Percentiles rank a stretch among this genome's conserved stretches.
These are phyloP conservation scores for Erpornis zantholeuca DNA, from an alignment of 2,113 vertebrate species.

Conservation along the genomic window DNA sequence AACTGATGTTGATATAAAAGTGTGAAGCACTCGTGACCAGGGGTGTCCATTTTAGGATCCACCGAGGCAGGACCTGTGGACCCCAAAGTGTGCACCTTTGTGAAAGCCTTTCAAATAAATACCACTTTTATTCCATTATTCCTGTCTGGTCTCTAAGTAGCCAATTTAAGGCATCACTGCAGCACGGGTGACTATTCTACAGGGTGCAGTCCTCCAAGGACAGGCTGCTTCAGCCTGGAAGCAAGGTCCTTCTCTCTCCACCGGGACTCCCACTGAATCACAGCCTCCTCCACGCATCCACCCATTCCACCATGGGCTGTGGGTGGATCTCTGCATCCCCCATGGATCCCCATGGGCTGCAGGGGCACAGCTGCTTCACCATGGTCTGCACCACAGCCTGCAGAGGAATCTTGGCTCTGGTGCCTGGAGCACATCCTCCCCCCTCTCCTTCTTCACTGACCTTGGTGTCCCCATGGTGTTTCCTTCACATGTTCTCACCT, in stretches of 20 bases:
- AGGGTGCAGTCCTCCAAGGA: not conserved
- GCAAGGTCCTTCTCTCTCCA: not conserved
- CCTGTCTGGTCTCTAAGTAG: too few species aligned
- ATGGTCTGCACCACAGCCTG: not conserved
- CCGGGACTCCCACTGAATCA: not conserved
- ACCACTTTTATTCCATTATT: too few species aligned
- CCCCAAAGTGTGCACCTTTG: too few species aligned
- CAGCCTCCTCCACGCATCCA: not conserved
- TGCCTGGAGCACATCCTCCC: not conserved
- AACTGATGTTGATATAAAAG: too few species aligned
- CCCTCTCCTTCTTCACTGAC: not conserved
- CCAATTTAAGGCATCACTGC: too few species aligned
- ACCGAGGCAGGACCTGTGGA: too few species aligned
- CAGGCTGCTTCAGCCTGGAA: not conserved
- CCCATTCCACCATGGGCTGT: fast-evolving
- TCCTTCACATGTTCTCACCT: not conserved
- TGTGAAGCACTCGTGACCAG: too few species aligned
- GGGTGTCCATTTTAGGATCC: too few species aligned
- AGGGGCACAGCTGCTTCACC: not conserved
- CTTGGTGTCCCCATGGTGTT: not conserved
- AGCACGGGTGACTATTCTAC: not conserved
- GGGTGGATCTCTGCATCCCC: not conserved
- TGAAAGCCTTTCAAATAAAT: too few species aligned
- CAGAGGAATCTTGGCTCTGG: not conserved
- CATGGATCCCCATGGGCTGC: not conserved